These are phyloP conservation scores for Apteryx owenii DNA, from an alignment of 2,113 vertebrate genomes.

Conservation along the genomic window DNA sequence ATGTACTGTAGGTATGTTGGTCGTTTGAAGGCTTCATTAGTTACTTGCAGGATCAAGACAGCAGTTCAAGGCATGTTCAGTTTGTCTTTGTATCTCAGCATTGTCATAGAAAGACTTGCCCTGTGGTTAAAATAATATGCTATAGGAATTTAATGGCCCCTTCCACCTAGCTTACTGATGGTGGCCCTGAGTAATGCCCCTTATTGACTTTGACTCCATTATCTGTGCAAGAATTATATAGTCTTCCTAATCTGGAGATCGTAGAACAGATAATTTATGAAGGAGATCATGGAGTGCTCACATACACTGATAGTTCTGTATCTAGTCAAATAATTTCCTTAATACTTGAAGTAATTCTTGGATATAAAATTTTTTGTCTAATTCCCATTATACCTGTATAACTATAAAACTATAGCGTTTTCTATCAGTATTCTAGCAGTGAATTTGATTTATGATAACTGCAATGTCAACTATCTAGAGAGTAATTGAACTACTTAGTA, in stretches of 20 bases:
- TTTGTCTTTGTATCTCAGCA: neutral
- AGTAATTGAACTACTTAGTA: slow-evolving; percentile 12
- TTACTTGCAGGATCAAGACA: neutral
- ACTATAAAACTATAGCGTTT: slow-evolving; percentile 10
- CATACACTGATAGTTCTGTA: neutral
- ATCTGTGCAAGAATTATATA: neutral
- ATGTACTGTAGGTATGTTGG: neutral
- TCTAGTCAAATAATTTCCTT: neutral
- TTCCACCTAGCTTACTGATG: neutral
- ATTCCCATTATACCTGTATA: neutral
- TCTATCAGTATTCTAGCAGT: slow-evolving; percentile 10
- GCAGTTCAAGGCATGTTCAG: neutral
- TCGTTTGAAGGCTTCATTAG: neutral
- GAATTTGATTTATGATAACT: slow-evolving; percentile 37
- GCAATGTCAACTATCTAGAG: slow-evolving; percentile 26
- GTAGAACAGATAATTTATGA: neutral
- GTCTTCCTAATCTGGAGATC: neutral
- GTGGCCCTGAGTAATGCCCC: neutral
- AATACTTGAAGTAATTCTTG: slow-evolving; percentile 25
- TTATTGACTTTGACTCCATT: neutral
- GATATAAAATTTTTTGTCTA: neutral
- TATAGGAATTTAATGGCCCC: neutral
- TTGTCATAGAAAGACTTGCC: neutral
- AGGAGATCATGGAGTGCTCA: neutral
- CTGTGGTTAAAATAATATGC: neutral